Conservation (phyloP, 1,140 invertebrate genomes). For the Arctopsyche grandis region DNA sequence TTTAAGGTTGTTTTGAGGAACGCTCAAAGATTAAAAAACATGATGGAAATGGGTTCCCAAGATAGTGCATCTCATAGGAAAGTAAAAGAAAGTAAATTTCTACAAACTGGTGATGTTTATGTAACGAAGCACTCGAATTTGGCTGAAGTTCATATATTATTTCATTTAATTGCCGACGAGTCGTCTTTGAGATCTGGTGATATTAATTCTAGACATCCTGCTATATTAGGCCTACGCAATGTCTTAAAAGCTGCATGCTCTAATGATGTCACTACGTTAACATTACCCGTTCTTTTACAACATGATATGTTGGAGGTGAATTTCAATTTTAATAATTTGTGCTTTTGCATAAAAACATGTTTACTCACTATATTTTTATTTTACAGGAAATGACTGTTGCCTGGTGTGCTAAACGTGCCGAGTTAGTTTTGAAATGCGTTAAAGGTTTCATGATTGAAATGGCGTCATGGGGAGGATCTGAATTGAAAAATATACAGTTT, state of each 20-base stretch:
- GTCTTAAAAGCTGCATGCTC: constrained; percentile 94
- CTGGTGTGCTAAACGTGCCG: constrained; percentile 95
- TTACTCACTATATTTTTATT: background rate
- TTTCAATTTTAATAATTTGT: constrained; percentile 1
- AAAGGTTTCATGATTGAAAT: constrained; percentile 99
- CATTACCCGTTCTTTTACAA: constrained; percentile 90
- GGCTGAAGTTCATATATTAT: constrained; percentile 92
- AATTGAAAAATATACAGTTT: constrained; percentile 79
- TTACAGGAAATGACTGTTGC: constrained; percentile 92
- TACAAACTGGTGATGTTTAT: constrained; percentile 92
- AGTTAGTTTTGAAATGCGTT: constrained; percentile 97
- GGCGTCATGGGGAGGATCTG: constrained; percentile 90
- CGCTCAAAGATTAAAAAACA: constrained; percentile 54
- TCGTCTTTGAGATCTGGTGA: constrained; percentile 74
- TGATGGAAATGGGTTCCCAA: constrained; percentile 36
- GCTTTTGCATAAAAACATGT: background rate
- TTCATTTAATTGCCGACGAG: constrained; percentile 92
- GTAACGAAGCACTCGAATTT: constrained; percentile 96
- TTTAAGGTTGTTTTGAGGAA: constrained; percentile 59
- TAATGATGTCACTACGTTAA: constrained; percentile 92
- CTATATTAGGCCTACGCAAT: constrained; percentile 94
- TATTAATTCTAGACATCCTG: constrained; percentile 95
- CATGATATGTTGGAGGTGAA: constrained; percentile 94
- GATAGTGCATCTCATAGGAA: constrained; percentile 42
- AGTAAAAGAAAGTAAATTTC: constrained; percentile 58